phyloP scores from a whole-genome alignment of 2,888 invertebrate genomes.

The Erpobdella octoculata region DNA sequence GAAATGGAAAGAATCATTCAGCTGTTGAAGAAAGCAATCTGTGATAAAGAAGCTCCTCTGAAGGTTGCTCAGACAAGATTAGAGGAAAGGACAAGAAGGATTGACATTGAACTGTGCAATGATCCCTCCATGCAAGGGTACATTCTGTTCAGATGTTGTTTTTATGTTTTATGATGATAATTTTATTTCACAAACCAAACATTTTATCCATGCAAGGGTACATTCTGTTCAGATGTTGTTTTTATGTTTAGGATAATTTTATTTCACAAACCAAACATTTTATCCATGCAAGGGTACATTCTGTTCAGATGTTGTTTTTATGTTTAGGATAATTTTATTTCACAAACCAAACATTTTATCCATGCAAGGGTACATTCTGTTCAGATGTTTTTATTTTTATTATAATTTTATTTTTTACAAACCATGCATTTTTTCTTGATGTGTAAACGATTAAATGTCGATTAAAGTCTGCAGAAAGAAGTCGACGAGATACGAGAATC shows the following conservation, averaged over 20 bases:
- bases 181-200: no score
- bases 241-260: neutral
- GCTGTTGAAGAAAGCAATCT: constrained; percentile 75
- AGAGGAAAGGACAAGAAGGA: constrained; percentile 78
- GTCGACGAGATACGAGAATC: constrained; percentile 75
- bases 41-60: constrained; percentile 64
- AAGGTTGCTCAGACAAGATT: constrained; percentile 68
- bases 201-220: constrained; percentile 74
- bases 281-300: constrained; percentile 67
- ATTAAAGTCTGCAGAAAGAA: constrained; percentile 69
- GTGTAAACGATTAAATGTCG: no score
- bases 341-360: no score
- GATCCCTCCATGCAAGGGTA: constrained; percentile 74
- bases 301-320: neutral
- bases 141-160: neutral
- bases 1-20: constrained; percentile 83
- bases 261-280: no score
- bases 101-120: constrained; percentile 79
- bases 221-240: neutral
- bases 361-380: constrained; percentile 61
- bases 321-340: neutral
- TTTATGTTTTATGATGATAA: neutral
- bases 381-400: neutral
- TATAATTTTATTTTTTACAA: neutral
- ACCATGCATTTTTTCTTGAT: no score